Base-by-base conservation (phyloP, 1,140 invertebrate genomes). In the Drosophila novamexicana region DNA sequence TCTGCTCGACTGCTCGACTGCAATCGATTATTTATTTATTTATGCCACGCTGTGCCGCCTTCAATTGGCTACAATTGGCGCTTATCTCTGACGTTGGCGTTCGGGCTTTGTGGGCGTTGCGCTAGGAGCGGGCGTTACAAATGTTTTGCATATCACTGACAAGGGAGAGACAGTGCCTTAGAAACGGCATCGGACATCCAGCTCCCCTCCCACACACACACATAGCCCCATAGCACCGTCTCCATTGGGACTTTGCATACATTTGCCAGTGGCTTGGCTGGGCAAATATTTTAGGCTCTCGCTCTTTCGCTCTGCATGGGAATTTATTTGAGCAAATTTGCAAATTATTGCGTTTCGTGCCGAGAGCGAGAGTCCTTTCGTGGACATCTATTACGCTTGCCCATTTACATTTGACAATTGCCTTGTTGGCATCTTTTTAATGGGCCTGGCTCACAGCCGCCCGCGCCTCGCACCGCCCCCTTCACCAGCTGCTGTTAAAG, bases 241-340 rank as follows among this genome's bases (percentile, higher is more conserved):
- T 39, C 50, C 52, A n/a, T 29, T 56, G 49, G 54, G 81, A 79
- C 82, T 86, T 85, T 86, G 82, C 82, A 85, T 85, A 85, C 71
- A 85, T 86, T 86, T 86, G 40, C 72, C 73, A 71, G 12, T 76
- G 63, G 78, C 80, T 82, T 68, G 16, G 56, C n/a, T 9, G 14
- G 59, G 64, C 82, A 84, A 82, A 84, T 83, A 83, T 79, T 83
- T 83, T 83, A 86, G 82, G 76, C 72, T 62, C 67, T 69, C 18
- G 7, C 52, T 47, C 64, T 47, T 14, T 12, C 34, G 16, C 72
- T 75, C 83, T 68, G 83, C 83, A 79, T 82, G 83, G 79, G 83
- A 86, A 86, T 86, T 86, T 86, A 86, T 86, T 88, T 86, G 83
- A 86, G 83, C 83, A 86, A 86, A 86, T 86, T 88, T 86, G 84